These are phyloP conservation scores for Chromoteleia sp. DNA, from an alignment of 2,888 invertebrate genomes.

Conservation along the genomic window DNA sequence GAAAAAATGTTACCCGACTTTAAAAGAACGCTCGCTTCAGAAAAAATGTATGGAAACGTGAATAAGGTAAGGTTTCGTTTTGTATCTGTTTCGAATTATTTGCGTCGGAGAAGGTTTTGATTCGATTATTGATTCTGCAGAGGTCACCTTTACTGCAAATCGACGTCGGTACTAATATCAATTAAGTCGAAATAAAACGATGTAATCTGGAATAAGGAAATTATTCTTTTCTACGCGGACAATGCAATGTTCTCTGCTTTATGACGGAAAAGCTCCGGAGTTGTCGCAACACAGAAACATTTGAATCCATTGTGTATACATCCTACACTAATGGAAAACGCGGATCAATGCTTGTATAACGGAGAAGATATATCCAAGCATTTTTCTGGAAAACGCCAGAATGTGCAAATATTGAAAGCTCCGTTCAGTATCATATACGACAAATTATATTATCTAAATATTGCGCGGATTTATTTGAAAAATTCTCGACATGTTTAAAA, in stretches of 20 bases:
- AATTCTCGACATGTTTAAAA: background rate
- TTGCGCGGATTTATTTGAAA: slow-evolving; percentile 25
- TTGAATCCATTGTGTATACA: slow-evolving; percentile 58
- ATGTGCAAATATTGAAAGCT: slow-evolving; percentile 35
- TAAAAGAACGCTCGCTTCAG: background rate
- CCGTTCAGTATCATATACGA: slow-evolving; percentile 26
- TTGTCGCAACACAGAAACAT: slow-evolving; percentile 58
- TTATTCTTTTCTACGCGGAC: slow-evolving; percentile 26
- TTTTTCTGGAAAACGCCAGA: slow-evolving; percentile 35
- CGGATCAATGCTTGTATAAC: slow-evolving; percentile 56
- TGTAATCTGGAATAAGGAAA: slow-evolving; percentile 30
- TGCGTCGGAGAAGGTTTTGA: background rate
- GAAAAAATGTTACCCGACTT: background rate
- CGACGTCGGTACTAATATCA: slow-evolving; percentile 4
- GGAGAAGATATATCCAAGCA: slow-evolving; percentile 50
- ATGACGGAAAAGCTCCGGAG: slow-evolving; percentile 43
- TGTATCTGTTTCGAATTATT: background rate
- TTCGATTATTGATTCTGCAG: too few relatives aligned
- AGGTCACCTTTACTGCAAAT: too few relatives aligned
- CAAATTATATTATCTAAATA: slow-evolving; percentile 37
- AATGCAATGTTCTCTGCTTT: slow-evolving; percentile 29
- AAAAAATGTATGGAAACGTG: too few relatives aligned
- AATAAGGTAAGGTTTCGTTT: too few relatives aligned
- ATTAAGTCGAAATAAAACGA: slow-evolving; percentile 16
- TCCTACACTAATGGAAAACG: slow-evolving; percentile 61